phyloP scores from a whole-genome alignment of 2,797 vertebrate species.

The Sarcoramphus papa region DNA sequence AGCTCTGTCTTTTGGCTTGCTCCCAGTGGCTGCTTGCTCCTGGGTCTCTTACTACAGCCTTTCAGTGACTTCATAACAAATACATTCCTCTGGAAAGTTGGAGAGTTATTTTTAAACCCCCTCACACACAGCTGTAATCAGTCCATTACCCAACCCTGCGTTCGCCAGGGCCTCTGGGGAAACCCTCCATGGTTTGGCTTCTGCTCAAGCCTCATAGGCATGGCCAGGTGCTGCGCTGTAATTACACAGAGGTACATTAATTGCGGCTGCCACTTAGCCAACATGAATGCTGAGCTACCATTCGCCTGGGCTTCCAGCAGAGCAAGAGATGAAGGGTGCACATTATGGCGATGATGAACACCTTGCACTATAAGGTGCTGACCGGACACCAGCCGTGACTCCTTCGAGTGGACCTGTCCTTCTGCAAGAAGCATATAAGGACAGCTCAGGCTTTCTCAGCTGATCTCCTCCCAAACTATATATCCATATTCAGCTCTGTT shows the following conservation, averaged over 20 bases:
- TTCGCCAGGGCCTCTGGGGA: constrained; percentile 12
- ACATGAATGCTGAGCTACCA: rapidly evolving
- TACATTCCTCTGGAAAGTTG: constrained; percentile 26
- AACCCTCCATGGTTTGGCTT: constrained; percentile 19
- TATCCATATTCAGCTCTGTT: neutral
- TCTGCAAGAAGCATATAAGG: neutral
- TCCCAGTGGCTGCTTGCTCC: neutral
- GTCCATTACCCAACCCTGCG: rapidly evolving
- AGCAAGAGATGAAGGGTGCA: neutral
- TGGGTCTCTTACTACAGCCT: constrained; percentile 5
- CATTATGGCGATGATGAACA: rapidly evolving
- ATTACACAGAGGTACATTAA: neutral
- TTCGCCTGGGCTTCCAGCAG: neutral
- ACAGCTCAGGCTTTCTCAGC: neutral
- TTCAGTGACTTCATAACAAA: constrained; percentile 44
- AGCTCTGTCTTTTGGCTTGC: constrained; percentile 15
- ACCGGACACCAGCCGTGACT: rapidly evolving
- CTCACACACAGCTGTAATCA: constrained; percentile 35
- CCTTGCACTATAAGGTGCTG: neutral
- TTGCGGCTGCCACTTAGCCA: neutral
- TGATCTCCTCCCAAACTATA: neutral
- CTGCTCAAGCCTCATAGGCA: constrained; percentile 4
- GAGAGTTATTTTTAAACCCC: constrained; percentile 41
- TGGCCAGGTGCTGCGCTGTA: neutral
- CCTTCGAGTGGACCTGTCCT: neutral